phyloP scores from a whole-genome alignment of 2,888 invertebrate genomes.

The Drosophila macrothrix region DNA sequence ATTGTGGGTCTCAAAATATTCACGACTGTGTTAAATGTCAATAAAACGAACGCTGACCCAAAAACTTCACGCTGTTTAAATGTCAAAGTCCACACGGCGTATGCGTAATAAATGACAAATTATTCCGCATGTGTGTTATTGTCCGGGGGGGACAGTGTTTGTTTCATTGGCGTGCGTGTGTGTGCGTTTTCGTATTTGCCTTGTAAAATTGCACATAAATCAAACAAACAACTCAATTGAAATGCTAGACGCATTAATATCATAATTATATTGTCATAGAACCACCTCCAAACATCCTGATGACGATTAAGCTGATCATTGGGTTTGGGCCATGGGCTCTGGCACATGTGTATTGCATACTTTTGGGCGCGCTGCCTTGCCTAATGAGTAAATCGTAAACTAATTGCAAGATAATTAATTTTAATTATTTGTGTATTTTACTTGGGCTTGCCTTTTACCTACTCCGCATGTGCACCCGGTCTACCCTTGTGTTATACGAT shows the following conservation, averaged over 20 bases:
- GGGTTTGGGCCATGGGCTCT: slow-evolving; percentile 1
- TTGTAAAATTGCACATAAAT: slow-evolving; percentile 76
- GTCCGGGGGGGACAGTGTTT: not conserved
- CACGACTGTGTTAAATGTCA: slow-evolving; percentile 70
- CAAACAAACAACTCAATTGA: slow-evolving; percentile 77
- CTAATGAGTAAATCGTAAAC: slow-evolving; percentile 80
- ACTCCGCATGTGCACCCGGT: not conserved
- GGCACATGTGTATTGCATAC: slow-evolving; percentile 37
- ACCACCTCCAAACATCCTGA: slow-evolving; percentile 10
- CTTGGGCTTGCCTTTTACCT: slow-evolving; percentile 34
- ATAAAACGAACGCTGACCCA: slow-evolving; percentile 58
- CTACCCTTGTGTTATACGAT: slow-evolving; percentile 37
- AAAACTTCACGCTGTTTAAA: slow-evolving; percentile 63
- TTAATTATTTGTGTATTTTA: slow-evolving; percentile 80
- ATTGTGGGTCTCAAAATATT: slow-evolving; percentile 25
- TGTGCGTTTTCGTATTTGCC: slow-evolving; percentile 44
- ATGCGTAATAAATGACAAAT: slow-evolving; percentile 75
- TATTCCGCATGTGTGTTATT: slow-evolving; percentile 25
- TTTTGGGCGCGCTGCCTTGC: slow-evolving; percentile 48
- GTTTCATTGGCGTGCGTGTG: not conserved
- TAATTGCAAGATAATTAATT: slow-evolving; percentile 79
- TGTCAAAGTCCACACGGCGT: slow-evolving; percentile 68
- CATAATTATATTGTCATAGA: slow-evolving; percentile 65
- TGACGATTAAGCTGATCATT: slow-evolving; percentile 14
- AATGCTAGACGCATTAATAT: slow-evolving; percentile 71